phyloP scores from a whole-genome alignment of 2,888 invertebrate genomes.

The Poecilobothrus nobilitatus region DNA sequence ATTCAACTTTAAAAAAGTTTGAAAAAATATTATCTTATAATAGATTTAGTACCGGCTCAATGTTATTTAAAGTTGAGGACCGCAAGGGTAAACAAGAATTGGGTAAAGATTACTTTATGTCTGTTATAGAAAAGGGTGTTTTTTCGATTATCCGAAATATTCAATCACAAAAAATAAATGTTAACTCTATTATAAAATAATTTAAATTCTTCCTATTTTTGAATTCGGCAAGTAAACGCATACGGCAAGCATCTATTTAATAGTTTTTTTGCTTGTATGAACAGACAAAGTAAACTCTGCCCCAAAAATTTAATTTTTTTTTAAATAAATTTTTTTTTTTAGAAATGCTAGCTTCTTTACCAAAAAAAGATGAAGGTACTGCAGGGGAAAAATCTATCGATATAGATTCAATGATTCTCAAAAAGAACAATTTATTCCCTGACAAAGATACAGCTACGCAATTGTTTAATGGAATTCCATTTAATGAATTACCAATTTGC shows the following conservation, averaged over 20 bases:
- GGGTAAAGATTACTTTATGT: no score
- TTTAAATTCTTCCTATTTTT: no score
- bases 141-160: no score
- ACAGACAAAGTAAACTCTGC: no score
- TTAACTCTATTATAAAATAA: no score
- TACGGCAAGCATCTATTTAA: no score
- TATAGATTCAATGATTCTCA: slow-evolving; percentile 57
- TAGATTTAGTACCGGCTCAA: neutral
- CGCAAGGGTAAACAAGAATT: neutral
- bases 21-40: neutral
- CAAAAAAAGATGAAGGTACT: slow-evolving; percentile 63
- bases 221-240: no score
- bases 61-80: neutral
- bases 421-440: slow-evolving; percentile 64
- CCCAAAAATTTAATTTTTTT: no score
- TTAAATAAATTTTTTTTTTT: neutral
- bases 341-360: slow-evolving; percentile 49
- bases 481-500: slow-evolving; percentile 71
- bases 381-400: slow-evolving; percentile 64
- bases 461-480: slow-evolving; percentile 67
- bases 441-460: slow-evolving; percentile 60
- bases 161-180: no score
- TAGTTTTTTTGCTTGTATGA: no score
- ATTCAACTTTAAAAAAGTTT: neutral
- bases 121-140: no score